Evolutionary conservation across 1,140 invertebrate species (phyloP), one percentile per base, ranked within the genome.

Genomic region (Drosophila rhopaloa): DNA sequence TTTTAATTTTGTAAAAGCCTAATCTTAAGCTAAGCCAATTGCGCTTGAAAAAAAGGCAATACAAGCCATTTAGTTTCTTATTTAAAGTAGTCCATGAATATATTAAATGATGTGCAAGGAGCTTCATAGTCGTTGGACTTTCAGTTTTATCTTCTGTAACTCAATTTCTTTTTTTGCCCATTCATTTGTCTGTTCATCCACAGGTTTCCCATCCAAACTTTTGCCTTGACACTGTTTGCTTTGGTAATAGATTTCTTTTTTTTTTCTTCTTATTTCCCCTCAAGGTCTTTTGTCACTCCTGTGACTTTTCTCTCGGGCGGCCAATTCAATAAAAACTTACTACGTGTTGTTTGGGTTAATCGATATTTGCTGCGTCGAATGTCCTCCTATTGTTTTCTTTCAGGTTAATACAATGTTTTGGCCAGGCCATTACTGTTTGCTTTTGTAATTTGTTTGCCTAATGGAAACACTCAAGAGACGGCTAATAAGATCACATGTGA

Each of bases 261-360:
- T n/a, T 38, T 16, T 32, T 32, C 6, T 35, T 35, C 38, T 19
- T 19, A 16, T 35, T 13, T 40, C 13, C 13, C 38, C 40, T 32
- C 19, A 27, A 35, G 60, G 47, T 24, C 37, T 6, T 41, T 48
- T 61, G 35, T 60, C 32, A 14, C 40, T 48, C 16, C 24, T 41
- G 51, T 51, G 61, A 48, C 51, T 66, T 65, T 76, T 32, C 47
- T 66, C 50, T 55, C 41, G 44, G 16, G 55, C 71, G 61, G 38
- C 72, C 60, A 75, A 76, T 76, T 66, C 73, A 75, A 76, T 76
- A 76, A 76, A 54, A 76, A 76, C 40, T 57, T 54, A 55, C 47
- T 47, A 76, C 60, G 73, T 75, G 73, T 76, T 76, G 73, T 72
- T 75, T 40, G 40, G 46, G 40, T 58, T 58, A 75, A 76, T 76